phyloP scores from a whole-genome alignment of 1,140 invertebrate genomes.

The Drosophila nikananu region DNA sequence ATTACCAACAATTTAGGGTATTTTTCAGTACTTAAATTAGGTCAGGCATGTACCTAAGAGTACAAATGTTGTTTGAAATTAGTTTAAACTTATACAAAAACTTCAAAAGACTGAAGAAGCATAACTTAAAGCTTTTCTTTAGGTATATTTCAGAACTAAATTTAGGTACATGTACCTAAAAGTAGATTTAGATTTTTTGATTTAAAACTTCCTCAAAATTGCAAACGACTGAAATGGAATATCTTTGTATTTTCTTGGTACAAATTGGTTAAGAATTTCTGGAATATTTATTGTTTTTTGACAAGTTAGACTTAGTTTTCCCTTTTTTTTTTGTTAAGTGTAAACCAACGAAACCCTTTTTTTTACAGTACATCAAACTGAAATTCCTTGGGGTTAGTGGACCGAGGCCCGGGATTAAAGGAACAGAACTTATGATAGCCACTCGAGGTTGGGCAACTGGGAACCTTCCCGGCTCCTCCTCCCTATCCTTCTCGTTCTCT shows the following conservation, averaged over 20 bases:
- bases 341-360: neutral
- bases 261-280: neutral
- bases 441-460: neutral
- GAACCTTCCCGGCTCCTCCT: neutral
- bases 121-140: no score
- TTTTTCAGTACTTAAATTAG: neutral
- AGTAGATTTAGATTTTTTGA: no score
- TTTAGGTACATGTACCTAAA: neutral
- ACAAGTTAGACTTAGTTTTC: neutral
- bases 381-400: neutral
- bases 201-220: neutral
- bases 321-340: neutral
- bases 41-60: neutral
- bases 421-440: constrained; percentile 3
- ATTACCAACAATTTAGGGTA: neutral
- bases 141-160: no score
- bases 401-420: neutral
- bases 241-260: neutral
- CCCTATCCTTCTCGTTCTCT: neutral
- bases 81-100: neutral
- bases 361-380: constrained; percentile 2
- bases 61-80: neutral
- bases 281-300: neutral
- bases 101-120: neutral
- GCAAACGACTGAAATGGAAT: no score